These are phyloP conservation scores for Drosophila lini DNA, from an alignment of 1,140 invertebrate genomes.

Conservation along the genomic window DNA sequence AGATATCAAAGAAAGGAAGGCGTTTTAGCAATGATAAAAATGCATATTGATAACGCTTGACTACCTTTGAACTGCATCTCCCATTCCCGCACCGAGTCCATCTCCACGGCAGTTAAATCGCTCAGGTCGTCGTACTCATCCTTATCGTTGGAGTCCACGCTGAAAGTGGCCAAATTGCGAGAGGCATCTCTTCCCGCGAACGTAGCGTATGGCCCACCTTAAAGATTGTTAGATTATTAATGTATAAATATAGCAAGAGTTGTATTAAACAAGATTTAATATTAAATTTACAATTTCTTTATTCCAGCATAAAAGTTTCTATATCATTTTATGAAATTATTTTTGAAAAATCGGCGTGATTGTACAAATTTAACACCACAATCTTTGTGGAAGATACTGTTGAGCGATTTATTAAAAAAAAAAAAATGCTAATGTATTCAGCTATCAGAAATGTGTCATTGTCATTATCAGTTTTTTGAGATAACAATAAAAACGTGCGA, in stretches of 20 bases:
- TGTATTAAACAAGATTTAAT: neutral
- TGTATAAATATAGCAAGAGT: no score
- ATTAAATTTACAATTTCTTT: neutral
- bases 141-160: slow-evolving; percentile 91
- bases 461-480: neutral
- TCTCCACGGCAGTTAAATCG: slow-evolving; percentile 94
- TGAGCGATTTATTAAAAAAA: neutral
- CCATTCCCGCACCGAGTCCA: slow-evolving; percentile 97
- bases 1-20: neutral
- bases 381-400: neutral
- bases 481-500: slow-evolving; percentile 3
- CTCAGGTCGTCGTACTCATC: slow-evolving; percentile 98
- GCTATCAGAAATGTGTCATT: neutral
- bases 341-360: neutral
- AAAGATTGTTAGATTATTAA: neutral
- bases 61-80: slow-evolving; percentile 96
- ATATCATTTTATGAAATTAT: neutral
- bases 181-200: slow-evolving; percentile 99
- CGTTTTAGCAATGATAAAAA: neutral
- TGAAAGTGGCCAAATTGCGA: slow-evolving; percentile 96
- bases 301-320: neutral
- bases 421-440: neutral
- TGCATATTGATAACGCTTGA: neutral
- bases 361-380: no score
- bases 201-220: slow-evolving; percentile 94